A percentile compares a stretch with the other conserved stretches of the same genome.
phyloP scores from a whole-genome alignment of 2,888 invertebrate genomes.

The Chloromyia formosa region DNA sequence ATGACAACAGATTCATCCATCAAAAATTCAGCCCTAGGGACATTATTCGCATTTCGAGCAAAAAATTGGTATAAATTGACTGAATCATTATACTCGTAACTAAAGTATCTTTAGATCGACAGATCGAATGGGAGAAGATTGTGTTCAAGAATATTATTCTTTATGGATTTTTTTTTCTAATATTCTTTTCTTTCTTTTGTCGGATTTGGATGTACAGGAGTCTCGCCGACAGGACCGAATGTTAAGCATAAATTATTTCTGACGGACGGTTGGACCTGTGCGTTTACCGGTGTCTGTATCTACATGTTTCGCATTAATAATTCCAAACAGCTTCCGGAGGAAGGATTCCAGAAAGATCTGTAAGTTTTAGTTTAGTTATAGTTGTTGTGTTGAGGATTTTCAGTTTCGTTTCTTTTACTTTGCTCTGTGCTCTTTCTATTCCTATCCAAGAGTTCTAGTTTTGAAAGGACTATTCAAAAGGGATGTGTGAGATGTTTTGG shows the following conservation, averaged over 20 bases:
- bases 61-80: too few relatives aligned
- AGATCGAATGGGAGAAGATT: too few relatives aligned
- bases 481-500: too few relatives aligned
- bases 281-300: slow-evolving; percentile 83
- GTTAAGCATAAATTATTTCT: slow-evolving; percentile 81
- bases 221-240: slow-evolving; percentile 60
- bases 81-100: too few relatives aligned
- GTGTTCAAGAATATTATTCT: not conserved
- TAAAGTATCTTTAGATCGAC: too few relatives aligned
- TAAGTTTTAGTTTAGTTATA: slow-evolving; percentile 53
- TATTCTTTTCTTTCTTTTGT: not conserved
- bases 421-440: too few relatives aligned
- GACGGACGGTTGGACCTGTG: slow-evolving; percentile 84
- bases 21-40: too few relatives aligned
- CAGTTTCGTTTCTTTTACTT: too few relatives aligned
- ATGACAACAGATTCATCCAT: too few relatives aligned
- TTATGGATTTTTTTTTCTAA: not conserved
- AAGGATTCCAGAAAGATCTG: slow-evolving; percentile 90
- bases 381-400: not conserved
- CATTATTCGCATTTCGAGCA: too few relatives aligned
- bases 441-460: too few relatives aligned
- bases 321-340: slow-evolving; percentile 86
- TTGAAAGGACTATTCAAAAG: too few relatives aligned
- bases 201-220: slow-evolving; percentile 52
- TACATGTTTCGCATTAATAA: slow-evolving; percentile 87